phyloP scores from a whole-genome alignment of 1,140 invertebrate species.

The Drosophila baimaii region DNA sequence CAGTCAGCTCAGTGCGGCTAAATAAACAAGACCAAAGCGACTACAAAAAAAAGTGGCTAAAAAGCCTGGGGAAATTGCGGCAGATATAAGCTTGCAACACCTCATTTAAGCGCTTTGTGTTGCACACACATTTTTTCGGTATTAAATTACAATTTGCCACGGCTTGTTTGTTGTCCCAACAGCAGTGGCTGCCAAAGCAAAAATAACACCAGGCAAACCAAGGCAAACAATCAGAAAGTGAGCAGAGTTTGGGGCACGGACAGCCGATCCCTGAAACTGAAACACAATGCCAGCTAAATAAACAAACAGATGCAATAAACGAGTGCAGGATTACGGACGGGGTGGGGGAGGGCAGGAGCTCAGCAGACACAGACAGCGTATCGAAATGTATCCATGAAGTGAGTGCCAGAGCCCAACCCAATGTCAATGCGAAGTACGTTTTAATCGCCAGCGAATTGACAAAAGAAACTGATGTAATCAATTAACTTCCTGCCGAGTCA shows the following conservation, averaged over 20 bases:
- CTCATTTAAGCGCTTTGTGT: slow-evolving; percentile 80
- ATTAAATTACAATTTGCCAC: slow-evolving; percentile 79
- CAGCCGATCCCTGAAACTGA: slow-evolving; percentile 64
- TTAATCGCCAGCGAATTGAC: slow-evolving; percentile 29
- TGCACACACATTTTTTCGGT: slow-evolving; percentile 71
- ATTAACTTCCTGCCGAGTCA: slow-evolving; percentile 24
- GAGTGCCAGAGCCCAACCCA: slow-evolving; percentile 31
- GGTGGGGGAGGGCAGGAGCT: not conserved
- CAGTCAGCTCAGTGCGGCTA: slow-evolving; percentile 24
- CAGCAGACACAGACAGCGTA: slow-evolving; percentile 42
- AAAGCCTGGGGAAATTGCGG: slow-evolving; percentile 20
- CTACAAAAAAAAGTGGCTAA: slow-evolving; percentile 16
- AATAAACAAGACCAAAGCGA: slow-evolving; percentile 40
- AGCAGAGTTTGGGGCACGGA: slow-evolving; percentile 19
- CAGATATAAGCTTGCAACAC: slow-evolving; percentile 73
- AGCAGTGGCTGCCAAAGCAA: slow-evolving; percentile 39
- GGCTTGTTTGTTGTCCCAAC: slow-evolving; percentile 55
- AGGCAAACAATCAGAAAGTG: slow-evolving; percentile 59
- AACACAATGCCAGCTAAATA: slow-evolving; percentile 77
- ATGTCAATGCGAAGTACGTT: slow-evolving; percentile 32
- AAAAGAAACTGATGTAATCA: slow-evolving; percentile 40
- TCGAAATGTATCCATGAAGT: slow-evolving; percentile 67
- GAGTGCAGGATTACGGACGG: slow-evolving; percentile 31
- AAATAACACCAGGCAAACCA: slow-evolving; percentile 35
- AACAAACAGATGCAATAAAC: slow-evolving; percentile 68